Percentiles rank a stretch among this genome's conserved stretches.
These are phyloP conservation scores for Toxostoma redivivum DNA, from an alignment of 2,113 vertebrate genomes.

Conservation along the genomic window DNA sequence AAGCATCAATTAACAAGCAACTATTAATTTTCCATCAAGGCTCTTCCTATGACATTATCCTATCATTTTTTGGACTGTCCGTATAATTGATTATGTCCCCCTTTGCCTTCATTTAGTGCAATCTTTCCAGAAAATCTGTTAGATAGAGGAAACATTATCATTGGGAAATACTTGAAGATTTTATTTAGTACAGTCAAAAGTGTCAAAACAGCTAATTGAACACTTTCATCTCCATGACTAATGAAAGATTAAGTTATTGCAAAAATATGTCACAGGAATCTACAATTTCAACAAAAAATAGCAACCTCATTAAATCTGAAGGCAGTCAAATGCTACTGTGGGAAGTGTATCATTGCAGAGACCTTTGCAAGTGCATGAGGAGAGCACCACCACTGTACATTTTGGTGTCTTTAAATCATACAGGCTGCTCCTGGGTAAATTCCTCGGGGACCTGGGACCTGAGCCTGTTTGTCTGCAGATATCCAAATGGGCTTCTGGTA, in stretches of 20 bases:
- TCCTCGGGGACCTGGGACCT: not conserved
- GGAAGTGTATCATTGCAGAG: not conserved
- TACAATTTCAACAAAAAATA: constrained; percentile 22
- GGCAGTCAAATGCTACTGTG: not conserved
- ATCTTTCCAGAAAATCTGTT: not conserved
- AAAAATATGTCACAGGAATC: constrained; percentile 6
- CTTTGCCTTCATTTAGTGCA: not conserved
- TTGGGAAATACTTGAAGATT: not conserved
- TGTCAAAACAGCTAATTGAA: constrained; percentile 49
- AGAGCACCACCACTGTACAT: not conserved
- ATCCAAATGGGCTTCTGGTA: not conserved
- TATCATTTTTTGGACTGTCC: not conserved
- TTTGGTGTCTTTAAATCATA: not conserved
- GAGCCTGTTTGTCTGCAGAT: not conserved
- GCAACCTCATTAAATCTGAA: not conserved
- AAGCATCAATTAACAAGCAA: not conserved
- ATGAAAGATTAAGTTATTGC: constrained; percentile 21
- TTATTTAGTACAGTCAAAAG: not conserved
- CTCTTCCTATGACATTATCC: not conserved
- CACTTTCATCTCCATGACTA: constrained; percentile 30
- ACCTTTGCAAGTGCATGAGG: not conserved
- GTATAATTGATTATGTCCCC: not conserved
- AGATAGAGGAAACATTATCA: not conserved
- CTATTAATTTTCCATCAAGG: not conserved
- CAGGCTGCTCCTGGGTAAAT: not conserved